A percentile compares a stretch with the other conserved stretches of the same genome.
Evolutionary conservation across 2,888 invertebrate species (phyloP).

Genomic region (Myopa tessellatipennis): DNA sequence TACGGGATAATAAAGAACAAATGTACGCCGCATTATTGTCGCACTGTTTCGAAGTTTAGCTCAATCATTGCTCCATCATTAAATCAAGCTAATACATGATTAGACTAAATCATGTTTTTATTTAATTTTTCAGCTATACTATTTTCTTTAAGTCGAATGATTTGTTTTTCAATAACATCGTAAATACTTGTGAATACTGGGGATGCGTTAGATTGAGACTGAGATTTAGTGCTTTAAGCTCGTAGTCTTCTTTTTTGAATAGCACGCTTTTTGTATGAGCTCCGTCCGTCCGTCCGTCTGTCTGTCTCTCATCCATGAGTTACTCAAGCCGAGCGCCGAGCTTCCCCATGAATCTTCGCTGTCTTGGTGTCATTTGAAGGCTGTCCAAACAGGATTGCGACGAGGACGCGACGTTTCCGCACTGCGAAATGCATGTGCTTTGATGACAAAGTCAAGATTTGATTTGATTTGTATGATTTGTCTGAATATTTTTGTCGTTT

Average conservation of each 20-base stretch:
- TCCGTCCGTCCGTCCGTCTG: no score
- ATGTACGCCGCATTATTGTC: not conserved
- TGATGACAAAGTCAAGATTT: not conserved
- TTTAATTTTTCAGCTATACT: no score
- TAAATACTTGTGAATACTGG: no score
- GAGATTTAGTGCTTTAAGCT: no score
- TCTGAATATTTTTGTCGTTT: not conserved
- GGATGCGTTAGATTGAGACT: no score
- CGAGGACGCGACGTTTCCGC: no score
- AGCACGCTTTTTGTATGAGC: no score
- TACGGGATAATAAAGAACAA: not conserved
- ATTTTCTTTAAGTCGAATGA: not conserved
- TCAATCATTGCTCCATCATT: not conserved
- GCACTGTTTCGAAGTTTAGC: not conserved
- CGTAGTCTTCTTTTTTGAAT: no score
- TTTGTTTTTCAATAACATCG: not conserved
- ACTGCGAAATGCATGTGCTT: no score
- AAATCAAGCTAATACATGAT: not conserved
- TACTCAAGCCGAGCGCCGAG: not conserved
- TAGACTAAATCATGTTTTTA: no score
- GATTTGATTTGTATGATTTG: not conserved
- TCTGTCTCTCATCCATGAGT: no score
- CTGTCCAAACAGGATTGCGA: not conserved
- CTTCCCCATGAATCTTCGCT: not conserved
- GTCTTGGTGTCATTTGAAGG: not conserved